phyloP scores from a whole-genome alignment of 2,888 invertebrate species.

The Oligia latruncula region DNA sequence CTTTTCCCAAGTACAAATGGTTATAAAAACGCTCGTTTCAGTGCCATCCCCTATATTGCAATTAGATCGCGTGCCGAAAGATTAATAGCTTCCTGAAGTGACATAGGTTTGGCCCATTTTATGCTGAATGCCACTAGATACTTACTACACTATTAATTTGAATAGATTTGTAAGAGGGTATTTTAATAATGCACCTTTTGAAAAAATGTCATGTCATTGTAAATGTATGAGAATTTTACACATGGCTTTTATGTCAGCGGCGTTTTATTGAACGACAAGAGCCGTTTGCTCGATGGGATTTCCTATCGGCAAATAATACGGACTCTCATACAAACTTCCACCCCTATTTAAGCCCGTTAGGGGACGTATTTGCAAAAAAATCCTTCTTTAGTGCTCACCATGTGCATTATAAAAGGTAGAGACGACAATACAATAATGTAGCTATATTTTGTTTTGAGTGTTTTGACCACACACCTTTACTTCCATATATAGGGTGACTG shows the following conservation, averaged over 20 bases:
- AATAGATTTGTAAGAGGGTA: slow-evolving; percentile 14
- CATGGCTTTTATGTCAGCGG: background rate
- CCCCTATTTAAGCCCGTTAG: background rate
- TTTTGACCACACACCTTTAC: no score
- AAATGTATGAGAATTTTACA: background rate
- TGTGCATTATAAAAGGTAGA: background rate
- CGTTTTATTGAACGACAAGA: background rate
- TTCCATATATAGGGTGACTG: no score
- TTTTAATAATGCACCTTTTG: slow-evolving; percentile 26
- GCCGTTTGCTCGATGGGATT: background rate
- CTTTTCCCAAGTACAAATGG: background rate
- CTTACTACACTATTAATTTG: slow-evolving; percentile 33
- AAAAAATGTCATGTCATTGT: slow-evolving; percentile 8
- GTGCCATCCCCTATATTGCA: slow-evolving; percentile 63
- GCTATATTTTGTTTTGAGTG: no score
- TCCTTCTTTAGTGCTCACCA: background rate
- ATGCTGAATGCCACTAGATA: slow-evolving; percentile 57
- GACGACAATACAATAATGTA: background rate
- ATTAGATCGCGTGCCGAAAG: slow-evolving; percentile 70
- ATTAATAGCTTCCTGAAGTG: slow-evolving; percentile 70
- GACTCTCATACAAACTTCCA: background rate
- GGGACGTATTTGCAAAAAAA: background rate
- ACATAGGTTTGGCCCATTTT: slow-evolving; percentile 67
- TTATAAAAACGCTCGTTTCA: slow-evolving; percentile 51
- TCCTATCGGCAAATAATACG: background rate